Evolutionary conservation across 1,140 invertebrate genomes (phyloP).

Genomic region (Brachystomella parvula): DNA sequence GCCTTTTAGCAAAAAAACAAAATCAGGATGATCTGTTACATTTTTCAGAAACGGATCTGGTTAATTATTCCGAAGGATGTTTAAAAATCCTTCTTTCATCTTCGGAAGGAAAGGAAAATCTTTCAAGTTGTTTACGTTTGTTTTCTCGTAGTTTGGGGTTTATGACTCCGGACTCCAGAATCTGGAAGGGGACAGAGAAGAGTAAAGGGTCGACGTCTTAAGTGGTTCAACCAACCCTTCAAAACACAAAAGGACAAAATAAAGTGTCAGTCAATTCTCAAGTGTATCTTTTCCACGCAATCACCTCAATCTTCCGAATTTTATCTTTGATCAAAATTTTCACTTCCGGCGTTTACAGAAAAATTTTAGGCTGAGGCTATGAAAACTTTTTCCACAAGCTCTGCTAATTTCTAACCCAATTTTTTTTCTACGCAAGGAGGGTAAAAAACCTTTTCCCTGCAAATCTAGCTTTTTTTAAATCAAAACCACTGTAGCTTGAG

Average conservation of each 20-base stretch:
- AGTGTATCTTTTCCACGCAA: background rate
- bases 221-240: background rate
- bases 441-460: no score
- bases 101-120: background rate
- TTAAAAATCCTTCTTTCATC: no score
- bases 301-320: background rate
- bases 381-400: no score
- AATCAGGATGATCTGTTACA: background rate
- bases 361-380: no score
- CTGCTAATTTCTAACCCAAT: no score
- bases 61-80: no score
- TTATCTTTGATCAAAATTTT: background rate
- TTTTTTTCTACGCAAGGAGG: no score
- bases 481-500: no score
- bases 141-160: background rate
- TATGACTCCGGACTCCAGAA: constrained; percentile 1
- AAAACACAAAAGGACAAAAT: background rate
- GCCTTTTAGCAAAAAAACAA: background rate
- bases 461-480: no score
- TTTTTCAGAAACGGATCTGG: background rate
- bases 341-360: no score
- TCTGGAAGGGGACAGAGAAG: background rate
- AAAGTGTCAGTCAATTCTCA: background rate
- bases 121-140: constrained; percentile 6
- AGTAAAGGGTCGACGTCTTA: background rate